phyloP scores from a whole-genome alignment of 2,113 vertebrate species.

The Gavia stellata region DNA sequence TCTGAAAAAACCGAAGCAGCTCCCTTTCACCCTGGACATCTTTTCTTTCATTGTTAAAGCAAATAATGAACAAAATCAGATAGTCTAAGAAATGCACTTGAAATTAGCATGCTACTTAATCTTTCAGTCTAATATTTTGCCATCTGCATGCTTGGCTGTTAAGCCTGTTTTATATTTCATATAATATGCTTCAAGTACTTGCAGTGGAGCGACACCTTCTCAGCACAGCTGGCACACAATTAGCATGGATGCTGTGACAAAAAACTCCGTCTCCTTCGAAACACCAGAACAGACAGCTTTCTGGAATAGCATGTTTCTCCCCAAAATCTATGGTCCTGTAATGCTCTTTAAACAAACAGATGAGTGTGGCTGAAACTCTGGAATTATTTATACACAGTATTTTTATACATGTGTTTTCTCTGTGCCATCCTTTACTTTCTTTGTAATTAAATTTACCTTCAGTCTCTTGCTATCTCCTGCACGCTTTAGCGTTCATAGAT shows the following conservation, averaged over 20 bases:
- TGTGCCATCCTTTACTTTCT: background rate
- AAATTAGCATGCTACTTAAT: background rate
- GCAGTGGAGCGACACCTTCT: background rate
- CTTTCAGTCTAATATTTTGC: background rate
- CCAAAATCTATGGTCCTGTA: background rate
- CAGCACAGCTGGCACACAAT: background rate
- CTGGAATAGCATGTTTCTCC: background rate
- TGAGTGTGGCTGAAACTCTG: background rate
- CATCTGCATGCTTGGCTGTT: background rate
- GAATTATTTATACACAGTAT: background rate
- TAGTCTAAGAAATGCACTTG: background rate
- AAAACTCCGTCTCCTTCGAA: background rate
- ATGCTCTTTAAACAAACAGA: background rate
- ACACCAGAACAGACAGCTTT: background rate
- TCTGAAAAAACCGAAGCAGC: constrained; percentile 19
- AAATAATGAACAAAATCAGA: constrained; percentile 15
- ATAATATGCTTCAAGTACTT: background rate
- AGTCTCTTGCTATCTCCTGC: background rate
- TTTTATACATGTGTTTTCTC: background rate
- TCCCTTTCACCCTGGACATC: background rate
- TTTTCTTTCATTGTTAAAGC: constrained; percentile 32
- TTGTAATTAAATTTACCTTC: background rate
- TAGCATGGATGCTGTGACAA: background rate
- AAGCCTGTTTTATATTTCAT: background rate
- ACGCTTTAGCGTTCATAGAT: background rate